These are phyloP conservation scores for Vespertilio murinus DNA, from an alignment of 2,797 vertebrate genomes.

Conservation along the genomic window DNA sequence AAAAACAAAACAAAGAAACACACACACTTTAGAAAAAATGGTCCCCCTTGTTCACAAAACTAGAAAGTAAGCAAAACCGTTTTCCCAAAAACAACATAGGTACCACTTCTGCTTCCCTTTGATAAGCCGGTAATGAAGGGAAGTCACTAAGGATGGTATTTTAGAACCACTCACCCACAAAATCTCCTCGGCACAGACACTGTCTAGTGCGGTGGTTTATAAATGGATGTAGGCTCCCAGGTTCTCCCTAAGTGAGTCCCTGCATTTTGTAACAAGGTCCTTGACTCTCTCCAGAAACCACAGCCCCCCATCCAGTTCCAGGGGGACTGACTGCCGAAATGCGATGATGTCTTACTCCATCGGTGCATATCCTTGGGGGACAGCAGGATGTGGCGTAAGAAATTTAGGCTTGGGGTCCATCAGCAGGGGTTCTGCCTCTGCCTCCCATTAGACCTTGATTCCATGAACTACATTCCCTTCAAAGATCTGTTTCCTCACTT, in stretches of 20 bases:
- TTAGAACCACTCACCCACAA: neutral
- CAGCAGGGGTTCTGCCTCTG: neutral
- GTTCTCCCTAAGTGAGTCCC: neutral
- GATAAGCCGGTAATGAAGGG: conserved; percentile 19
- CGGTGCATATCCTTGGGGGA: neutral
- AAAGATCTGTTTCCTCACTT: neutral
- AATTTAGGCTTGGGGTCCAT: neutral
- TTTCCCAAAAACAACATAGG: neutral
- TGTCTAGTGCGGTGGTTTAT: neutral
- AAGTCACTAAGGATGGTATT: conserved; percentile 7
- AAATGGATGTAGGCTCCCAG: neutral
- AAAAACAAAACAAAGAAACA: neutral
- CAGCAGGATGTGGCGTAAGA: neutral
- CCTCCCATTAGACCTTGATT: neutral
- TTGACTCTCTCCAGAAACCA: neutral
- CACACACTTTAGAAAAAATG: neutral
- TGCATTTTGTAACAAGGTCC: neutral
- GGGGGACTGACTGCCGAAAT: neutral
- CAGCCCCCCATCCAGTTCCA: neutral
- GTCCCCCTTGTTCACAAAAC: conserved; percentile 9
- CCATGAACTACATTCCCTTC: neutral
- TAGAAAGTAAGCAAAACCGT: neutral
- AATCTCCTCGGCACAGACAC: neutral
- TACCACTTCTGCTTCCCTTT: conserved; percentile 10
- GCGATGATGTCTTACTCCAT: neutral